These are phyloP conservation scores for Rhynchotus rufescens DNA, from an alignment of 2,797 vertebrate genomes.

Conservation along the genomic window DNA sequence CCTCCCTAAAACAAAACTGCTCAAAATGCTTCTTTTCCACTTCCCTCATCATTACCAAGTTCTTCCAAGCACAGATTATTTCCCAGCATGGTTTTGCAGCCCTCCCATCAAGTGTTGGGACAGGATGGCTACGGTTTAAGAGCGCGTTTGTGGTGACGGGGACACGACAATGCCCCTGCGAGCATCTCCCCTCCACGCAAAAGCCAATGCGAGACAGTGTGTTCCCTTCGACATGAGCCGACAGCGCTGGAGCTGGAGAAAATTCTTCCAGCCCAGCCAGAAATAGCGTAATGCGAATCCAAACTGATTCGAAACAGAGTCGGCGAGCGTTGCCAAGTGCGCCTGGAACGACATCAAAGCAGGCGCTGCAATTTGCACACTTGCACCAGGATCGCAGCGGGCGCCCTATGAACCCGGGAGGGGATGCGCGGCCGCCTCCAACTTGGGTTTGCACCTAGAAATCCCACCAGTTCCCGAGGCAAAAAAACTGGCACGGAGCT, in stretches of 20 bases:
- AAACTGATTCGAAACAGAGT: background rate
- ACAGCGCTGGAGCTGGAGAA: background rate
- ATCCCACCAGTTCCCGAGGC: background rate
- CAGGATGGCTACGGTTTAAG: background rate
- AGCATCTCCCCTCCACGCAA: background rate
- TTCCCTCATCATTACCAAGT: background rate
- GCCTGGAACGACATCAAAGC: background rate
- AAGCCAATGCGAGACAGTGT: background rate
- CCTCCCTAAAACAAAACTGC: background rate
- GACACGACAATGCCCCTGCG: background rate
- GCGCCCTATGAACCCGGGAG: background rate
- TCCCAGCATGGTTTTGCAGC: rapidly evolving
- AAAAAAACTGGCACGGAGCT: background rate
- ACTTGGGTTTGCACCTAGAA: background rate
- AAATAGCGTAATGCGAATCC: background rate
- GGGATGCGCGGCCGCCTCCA: background rate
- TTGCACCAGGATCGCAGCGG: background rate
- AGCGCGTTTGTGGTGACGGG: background rate
- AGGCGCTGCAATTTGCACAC: rapidly evolving
- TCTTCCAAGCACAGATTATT: background rate
- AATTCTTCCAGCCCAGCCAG: background rate
- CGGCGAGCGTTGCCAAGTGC: background rate
- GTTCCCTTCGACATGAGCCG: background rate
- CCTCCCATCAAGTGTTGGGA: background rate
- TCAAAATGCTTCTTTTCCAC: background rate